These are phyloP conservation scores for Ridgeia piscesae DNA, from an alignment of 1,140 invertebrate genomes.

Conservation along the genomic window DNA sequence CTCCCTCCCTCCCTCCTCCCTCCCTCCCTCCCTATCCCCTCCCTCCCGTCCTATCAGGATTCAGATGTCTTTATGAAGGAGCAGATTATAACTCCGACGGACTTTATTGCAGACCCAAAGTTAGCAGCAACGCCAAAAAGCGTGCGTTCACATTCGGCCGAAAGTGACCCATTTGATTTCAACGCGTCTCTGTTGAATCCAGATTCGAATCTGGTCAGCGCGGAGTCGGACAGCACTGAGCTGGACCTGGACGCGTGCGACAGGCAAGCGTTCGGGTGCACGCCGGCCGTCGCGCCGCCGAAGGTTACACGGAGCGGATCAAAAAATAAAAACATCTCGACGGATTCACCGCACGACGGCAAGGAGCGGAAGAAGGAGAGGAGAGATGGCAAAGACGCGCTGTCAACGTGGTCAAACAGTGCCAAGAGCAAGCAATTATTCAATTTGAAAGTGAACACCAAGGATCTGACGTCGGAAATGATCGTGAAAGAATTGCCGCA, in stretches of 20 bases:
- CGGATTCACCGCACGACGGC: not conserved
- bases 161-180: slow-evolving; percentile 33
- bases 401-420: not conserved
- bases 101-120: not conserved
- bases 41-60: too few species aligned
- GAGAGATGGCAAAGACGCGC: slow-evolving; percentile 15
- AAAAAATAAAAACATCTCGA: slow-evolving; percentile 8
- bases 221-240: slow-evolving; percentile 16
- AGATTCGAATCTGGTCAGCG: slow-evolving; percentile 27
- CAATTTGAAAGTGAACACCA: slow-evolving; percentile 42
- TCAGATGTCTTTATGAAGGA: not conserved
- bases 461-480: slow-evolving; percentile 3
- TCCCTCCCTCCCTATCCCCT: too few species aligned
- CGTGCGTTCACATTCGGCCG: slow-evolving; percentile 27
- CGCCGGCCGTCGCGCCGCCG: not conserved
- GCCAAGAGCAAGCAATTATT: not conserved
- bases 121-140: slow-evolving; percentile 33
- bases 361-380: slow-evolving; percentile 21
- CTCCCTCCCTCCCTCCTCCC: too few species aligned
- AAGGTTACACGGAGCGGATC: not conserved
- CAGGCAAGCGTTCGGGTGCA: slow-evolving; percentile 27
- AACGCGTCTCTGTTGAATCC: slow-evolving; percentile 27
- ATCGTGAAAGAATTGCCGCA: slow-evolving; percentile 23
- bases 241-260: slow-evolving; percentile 30
- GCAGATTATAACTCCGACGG: not conserved